phyloP scores from a whole-genome alignment of 2,113 vertebrate genomes.

The Microtus oregoni region DNA sequence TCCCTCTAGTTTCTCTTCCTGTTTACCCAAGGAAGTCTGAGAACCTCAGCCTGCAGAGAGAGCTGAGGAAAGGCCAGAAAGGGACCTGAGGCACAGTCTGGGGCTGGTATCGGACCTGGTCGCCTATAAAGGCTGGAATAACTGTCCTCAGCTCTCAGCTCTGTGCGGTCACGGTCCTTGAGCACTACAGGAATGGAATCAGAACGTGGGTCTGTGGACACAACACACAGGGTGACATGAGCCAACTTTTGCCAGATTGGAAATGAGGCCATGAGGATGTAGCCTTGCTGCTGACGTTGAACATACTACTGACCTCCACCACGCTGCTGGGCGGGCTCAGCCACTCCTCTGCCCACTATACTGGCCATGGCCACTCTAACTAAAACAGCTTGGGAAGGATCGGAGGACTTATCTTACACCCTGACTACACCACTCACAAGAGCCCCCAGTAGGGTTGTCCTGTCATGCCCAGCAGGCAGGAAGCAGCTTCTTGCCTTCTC shows the following conservation, averaged over 20 bases:
- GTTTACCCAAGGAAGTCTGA: background rate
- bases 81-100: background rate
- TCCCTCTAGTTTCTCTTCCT: background rate
- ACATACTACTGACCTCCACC: background rate
- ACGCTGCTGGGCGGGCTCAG: too few relatives aligned
- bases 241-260: background rate
- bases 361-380: background rate
- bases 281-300: background rate
- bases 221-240: background rate
- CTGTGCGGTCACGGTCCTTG: background rate
- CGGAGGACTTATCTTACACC: background rate
- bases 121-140: background rate
- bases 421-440: background rate
- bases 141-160: background rate
- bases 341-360: background rate
- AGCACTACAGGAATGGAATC: background rate
- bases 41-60: background rate
- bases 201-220: background rate
- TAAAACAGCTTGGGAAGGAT: background rate
- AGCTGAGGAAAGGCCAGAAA: background rate
- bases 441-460: accelerated
- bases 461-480: background rate
- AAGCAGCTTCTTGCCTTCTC: background rate
- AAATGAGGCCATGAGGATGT: background rate
- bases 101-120: too few relatives aligned